These are phyloP conservation scores for Lasioglossum villosulum DNA, from an alignment of 2,888 invertebrate genomes.

Conservation along the genomic window DNA sequence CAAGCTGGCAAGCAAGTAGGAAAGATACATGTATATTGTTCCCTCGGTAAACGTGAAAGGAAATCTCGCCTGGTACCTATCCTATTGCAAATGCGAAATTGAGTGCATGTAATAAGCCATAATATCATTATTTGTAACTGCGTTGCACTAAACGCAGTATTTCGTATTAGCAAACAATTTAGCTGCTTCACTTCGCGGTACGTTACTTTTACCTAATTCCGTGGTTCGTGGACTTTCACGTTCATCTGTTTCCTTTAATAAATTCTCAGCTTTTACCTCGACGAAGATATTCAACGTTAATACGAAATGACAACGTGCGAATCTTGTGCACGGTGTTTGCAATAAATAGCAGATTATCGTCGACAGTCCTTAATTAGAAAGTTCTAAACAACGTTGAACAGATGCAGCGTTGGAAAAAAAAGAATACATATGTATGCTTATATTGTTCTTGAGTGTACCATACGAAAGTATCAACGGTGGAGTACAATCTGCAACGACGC, in stretches of 20 bases:
- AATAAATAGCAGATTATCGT: not conserved
- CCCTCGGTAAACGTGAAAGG: constrained; percentile 31
- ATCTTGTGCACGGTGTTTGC: not conserved
- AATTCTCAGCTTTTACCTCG: not conserved
- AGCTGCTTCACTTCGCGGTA: constrained; percentile 9
- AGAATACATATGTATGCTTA: too few species aligned
- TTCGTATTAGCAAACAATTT: constrained; percentile 44
- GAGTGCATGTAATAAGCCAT: constrained; percentile 46
- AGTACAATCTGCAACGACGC: constrained; percentile 1
- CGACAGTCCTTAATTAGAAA: not conserved
- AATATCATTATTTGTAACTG: constrained; percentile 54
- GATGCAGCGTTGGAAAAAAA: not conserved
- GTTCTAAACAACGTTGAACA: not conserved
- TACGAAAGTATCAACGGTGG: constrained; percentile 18
- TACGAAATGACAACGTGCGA: not conserved
- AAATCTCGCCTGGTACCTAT: constrained; percentile 38
- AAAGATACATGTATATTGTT: constrained; percentile 12
- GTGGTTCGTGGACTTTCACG: constrained; percentile 9
- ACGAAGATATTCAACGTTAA: not conserved
- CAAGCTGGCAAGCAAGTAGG: too few species aligned
- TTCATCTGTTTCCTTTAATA: not conserved
- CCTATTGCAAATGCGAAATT: constrained; percentile 46
- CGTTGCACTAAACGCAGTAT: constrained; percentile 23
- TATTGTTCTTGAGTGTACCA: not conserved
- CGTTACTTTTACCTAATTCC: constrained; percentile 8